These are phyloP conservation scores for Maniola jurtina DNA, from an alignment of 1,140 invertebrate species.

Conservation along the genomic window DNA sequence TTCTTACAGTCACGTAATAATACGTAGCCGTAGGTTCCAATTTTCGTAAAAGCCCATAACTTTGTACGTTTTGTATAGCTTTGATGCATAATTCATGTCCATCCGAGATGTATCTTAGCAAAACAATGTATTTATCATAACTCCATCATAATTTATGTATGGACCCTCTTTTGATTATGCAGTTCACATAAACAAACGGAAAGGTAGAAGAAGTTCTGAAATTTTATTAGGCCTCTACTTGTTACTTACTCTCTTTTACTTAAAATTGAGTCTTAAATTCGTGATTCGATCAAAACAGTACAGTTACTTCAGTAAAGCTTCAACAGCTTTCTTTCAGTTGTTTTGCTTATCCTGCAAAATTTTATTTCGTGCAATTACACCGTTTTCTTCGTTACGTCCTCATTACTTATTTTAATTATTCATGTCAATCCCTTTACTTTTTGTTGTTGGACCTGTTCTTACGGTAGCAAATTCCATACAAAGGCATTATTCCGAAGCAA, in stretches of 20 bases:
- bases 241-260: not conserved
- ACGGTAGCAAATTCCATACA: too few relatives aligned
- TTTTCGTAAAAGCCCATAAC: conserved; percentile 56
- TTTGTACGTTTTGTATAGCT: conserved; percentile 42
- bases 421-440: too few relatives aligned
- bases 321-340: too few relatives aligned
- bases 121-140: conserved; percentile 51
- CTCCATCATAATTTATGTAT: conserved; percentile 24
- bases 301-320: too few relatives aligned
- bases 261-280: too few relatives aligned
- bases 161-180: conserved; percentile 23
- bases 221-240: conserved; percentile 10
- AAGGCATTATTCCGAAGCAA: too few relatives aligned
- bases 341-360: too few relatives aligned
- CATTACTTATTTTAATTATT: too few relatives aligned
- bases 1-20: conserved; percentile 25
- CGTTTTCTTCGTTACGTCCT: too few relatives aligned
- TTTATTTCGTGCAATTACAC: too few relatives aligned
- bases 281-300: too few relatives aligned
- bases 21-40: conserved; percentile 47
- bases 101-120: conserved; percentile 46
- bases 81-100: conserved; percentile 57
- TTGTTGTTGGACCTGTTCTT: too few relatives aligned
- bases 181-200: conserved; percentile 17
- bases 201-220: conserved; percentile 11